phyloP scores from a whole-genome alignment of 2,797 vertebrate genomes.

The Falco peregrinus region DNA sequence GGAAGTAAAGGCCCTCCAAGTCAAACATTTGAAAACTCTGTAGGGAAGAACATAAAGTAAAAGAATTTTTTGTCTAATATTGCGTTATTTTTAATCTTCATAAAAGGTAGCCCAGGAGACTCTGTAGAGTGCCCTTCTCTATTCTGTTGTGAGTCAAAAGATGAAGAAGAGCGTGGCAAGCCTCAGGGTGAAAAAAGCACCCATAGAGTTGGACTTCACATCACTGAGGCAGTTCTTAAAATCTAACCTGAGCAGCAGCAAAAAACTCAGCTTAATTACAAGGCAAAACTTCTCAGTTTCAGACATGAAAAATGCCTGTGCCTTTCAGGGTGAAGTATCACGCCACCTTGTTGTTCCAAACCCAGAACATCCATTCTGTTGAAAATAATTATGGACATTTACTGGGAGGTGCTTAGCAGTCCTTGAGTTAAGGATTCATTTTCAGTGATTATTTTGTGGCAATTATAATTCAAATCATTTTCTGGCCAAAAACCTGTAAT shows the following conservation, averaged over 20 bases:
- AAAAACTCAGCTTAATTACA: background rate
- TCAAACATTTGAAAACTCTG: background rate
- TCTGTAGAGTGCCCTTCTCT: background rate
- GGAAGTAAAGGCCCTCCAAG: background rate
- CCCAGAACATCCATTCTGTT: no score
- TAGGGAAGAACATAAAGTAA: background rate
- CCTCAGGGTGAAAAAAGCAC: background rate
- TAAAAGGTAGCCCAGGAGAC: background rate
- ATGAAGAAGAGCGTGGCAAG: background rate
- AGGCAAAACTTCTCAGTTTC: no score
- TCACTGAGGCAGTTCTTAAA: background rate
- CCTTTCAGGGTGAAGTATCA: no score
- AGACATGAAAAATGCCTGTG: no score
- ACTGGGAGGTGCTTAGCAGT: no score
- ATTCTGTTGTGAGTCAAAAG: background rate
- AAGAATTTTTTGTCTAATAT: background rate
- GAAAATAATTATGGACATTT: no score
- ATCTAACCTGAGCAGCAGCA: background rate
- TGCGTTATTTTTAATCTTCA: background rate
- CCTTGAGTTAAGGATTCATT: no score
- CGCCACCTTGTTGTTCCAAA: no score
- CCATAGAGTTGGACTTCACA: background rate
- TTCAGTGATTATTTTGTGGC: no score
- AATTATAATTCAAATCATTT: no score
- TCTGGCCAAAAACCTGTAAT: no score